Evolutionary conservation across 2,888 invertebrate genomes (phyloP).

Genomic region (Tinea trinotella): DNA sequence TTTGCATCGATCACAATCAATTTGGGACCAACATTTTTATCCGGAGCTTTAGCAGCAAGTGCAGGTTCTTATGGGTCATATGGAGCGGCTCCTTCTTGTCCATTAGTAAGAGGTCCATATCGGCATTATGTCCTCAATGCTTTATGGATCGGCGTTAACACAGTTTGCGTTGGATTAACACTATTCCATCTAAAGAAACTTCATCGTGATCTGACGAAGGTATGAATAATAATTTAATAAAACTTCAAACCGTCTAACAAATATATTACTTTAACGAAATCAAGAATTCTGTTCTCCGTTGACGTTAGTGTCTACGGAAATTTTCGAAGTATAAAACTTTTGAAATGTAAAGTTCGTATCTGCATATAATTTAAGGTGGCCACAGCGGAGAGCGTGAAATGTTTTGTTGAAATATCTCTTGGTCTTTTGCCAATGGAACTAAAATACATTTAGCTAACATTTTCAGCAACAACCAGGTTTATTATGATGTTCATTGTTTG

Average conservation of each 20-base stretch:
- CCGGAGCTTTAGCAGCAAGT: conserved; percentile 86
- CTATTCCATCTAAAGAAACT: conserved; percentile 87
- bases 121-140: conserved; percentile 92
- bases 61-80: conserved; percentile 81
- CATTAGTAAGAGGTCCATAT: conserved; percentile 88
- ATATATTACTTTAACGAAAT: neutral
- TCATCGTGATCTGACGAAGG: conserved; percentile 84
- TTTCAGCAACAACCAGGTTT: conserved; percentile 3
- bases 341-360: conserved; percentile 14
- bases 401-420: conserved; percentile 17
- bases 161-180: conserved; percentile 87
- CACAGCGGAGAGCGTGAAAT: conserved; percentile 13
- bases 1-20: conserved; percentile 93
- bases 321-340: conserved; percentile 1
- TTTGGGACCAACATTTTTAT: conserved; percentile 89
- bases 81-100: conserved; percentile 82
- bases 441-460: conserved; percentile 5
- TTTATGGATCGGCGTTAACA: conserved; percentile 90
- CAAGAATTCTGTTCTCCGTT: neutral
- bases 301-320: neutral
- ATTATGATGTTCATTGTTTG: conserved; percentile 68
- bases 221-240: conserved; percentile 26
- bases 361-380: conserved; percentile 16
- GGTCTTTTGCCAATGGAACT: neutral
- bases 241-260: conserved; percentile 1